A percentile compares a stretch with the other conserved stretches of the same genome.
Conservation (phyloP, 2,113 vertebrate species). For the Spheniscus mendiculus region DNA sequence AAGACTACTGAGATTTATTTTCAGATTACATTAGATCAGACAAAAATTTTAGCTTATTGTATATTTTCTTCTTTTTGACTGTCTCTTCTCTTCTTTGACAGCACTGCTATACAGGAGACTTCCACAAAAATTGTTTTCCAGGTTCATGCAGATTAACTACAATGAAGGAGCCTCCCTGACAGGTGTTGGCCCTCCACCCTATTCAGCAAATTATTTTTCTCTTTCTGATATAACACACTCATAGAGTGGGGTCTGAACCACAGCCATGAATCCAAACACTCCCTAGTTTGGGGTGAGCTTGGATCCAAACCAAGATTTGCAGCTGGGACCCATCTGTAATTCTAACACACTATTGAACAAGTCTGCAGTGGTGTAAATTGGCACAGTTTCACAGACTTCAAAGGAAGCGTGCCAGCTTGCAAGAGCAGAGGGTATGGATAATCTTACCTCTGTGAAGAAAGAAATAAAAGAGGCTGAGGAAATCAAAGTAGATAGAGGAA, state of each 20-base stretch:
- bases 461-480: background rate
- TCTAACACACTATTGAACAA: slow-evolving; percentile 11
- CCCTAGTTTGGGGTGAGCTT: slow-evolving; percentile 23
- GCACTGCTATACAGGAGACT: background rate
- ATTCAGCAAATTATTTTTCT: background rate
- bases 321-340: slow-evolving; percentile 48
- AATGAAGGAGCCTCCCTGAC: background rate
- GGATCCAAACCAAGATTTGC: slow-evolving; percentile 27
- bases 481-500: slow-evolving; percentile 21
- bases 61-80: background rate
- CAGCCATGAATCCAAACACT: background rate
- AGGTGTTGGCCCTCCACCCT: background rate
- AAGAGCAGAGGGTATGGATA: background rate
- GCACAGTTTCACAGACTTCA: background rate
- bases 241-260: background rate
- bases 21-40: background rate
- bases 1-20: background rate
- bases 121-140: background rate
- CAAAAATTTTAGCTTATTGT: background rate
- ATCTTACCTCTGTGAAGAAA: background rate
- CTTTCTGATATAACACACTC: background rate
- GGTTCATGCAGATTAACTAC: background rate
- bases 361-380: slow-evolving; percentile 25
- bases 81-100: background rate
- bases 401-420: background rate